These are phyloP conservation scores for Xanthia icteritia DNA, from an alignment of 2,888 invertebrate species.

Conservation along the genomic window DNA sequence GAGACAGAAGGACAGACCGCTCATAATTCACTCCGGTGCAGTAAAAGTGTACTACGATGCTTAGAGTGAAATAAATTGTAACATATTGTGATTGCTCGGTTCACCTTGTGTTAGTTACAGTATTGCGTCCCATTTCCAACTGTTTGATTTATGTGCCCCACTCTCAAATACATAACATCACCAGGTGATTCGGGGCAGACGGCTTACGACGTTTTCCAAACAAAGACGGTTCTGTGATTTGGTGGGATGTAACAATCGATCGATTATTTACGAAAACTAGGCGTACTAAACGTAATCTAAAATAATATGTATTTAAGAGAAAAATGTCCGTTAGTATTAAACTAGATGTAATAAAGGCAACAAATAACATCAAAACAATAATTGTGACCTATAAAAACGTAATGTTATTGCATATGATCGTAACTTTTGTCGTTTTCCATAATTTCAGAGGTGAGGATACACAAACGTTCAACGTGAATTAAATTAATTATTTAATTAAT, in stretches of 20 bases:
- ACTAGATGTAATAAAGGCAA: conserved; percentile 20
- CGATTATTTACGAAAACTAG: conserved; percentile 32
- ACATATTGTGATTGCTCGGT: conserved; percentile 67
- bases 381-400: conserved; percentile 27
- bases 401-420: conserved; percentile 12
- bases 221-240: conserved; percentile 50
- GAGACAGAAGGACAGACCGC: conserved; percentile 56
- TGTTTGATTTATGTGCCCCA: conserved; percentile 78
- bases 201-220: conserved; percentile 63
- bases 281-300: conserved; percentile 14
- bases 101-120: conserved; percentile 78
- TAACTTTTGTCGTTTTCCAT: conserved; percentile 22
- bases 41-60: conserved; percentile 66
- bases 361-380: conserved; percentile 24
- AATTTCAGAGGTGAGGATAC: conserved; percentile 14
- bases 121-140: conserved; percentile 78
- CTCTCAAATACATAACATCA: conserved; percentile 75
- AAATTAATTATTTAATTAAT: too few species aligned
- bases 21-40: conserved; percentile 59
- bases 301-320: conserved; percentile 26
- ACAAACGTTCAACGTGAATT: background rate
- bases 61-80: conserved; percentile 66
- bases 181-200: conserved; percentile 71
- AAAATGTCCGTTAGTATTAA: conserved; percentile 1
- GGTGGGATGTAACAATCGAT: conserved; percentile 40